Base-by-base conservation (phyloP, 2,888 invertebrate species). In the Patella ulyssiponensis region DNA sequence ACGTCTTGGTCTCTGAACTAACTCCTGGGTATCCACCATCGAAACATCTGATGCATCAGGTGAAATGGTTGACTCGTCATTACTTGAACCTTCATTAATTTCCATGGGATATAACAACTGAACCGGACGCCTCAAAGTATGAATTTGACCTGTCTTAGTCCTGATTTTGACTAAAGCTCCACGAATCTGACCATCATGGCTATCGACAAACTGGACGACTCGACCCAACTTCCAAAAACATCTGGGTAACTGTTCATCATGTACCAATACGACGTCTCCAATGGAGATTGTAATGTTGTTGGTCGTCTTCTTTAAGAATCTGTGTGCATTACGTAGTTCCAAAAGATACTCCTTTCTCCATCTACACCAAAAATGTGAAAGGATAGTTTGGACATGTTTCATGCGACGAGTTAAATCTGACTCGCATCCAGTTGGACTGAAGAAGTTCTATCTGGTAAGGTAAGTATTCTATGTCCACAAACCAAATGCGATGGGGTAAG, bases 401-500 rank as follows among this genome's bases (percentile, higher is more conserved):
- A n/a, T n/a, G n/a, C n/a, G n/a, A n/a, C n/a, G n/a, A n/a, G n/a
- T n/a, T n/a, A n/a, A n/a, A n/a, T n/a, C n/a, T n/a, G n/a, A n/a
- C n/a, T n/a, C 20, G 12, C 64, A 64, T 64, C 64, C 9, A 20
- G 20, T n/a, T 11, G 12, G n/a, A 20, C 23, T 20, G 20, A n/a
- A 20, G 12, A 20, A 64, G n/a, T 27, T 54, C 23, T n/a, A 58
- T 64, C 74, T 58, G 73, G 77, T 58, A 77, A 64, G 17, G 17
- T 69, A 23, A 20, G 17, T 17, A 77, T 14, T 23, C 33, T n/a
- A 12, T 74, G 27, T n/a, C 77, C 74, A 74, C 69, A 73, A 5
- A 77, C 12, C 15, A 77, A 64, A 20, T 77, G 51, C 17, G 73
- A 56, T 52, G 77, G 74, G 17, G 77, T 77, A 17, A 77, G 20